Conservation (phyloP, 2,113 vertebrate species). For the Scalopus aquaticus region DNA sequence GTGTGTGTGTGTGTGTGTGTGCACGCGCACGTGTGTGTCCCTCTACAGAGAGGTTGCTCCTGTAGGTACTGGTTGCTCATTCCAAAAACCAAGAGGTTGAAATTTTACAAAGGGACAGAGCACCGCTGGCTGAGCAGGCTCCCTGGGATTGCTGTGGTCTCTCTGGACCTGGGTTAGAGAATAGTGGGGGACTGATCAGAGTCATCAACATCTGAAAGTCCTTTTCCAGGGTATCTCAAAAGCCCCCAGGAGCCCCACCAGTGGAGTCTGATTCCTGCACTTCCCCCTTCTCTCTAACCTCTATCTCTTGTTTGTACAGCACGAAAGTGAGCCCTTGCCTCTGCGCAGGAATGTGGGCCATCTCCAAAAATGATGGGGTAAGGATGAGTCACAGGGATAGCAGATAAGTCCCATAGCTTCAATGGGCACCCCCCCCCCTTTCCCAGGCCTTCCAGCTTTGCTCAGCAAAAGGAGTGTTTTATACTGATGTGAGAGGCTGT, state of each 20-base stretch:
- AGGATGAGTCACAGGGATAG: constrained; percentile 55
- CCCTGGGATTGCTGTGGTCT: constrained; percentile 47
- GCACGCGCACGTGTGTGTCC: background rate
- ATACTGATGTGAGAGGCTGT: constrained; percentile 78
- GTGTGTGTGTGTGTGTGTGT: background rate
- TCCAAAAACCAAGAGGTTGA: constrained; percentile 78
- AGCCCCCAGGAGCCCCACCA: background rate
- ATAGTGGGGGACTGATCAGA: constrained; percentile 40
- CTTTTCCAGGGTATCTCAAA: background rate
- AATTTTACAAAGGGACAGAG: constrained; percentile 18
- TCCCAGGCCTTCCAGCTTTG: background rate
- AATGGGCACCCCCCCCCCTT: background rate
- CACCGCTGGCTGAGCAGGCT: background rate
- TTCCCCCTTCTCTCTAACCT: constrained; percentile 15
- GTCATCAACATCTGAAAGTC: constrained; percentile 26
- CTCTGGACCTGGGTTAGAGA: constrained; percentile 34
- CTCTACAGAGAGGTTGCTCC: constrained; percentile 65
- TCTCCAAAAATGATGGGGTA: constrained; percentile 62
- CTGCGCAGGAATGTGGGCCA: constrained; percentile 48
- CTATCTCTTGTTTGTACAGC: constrained; percentile 31
- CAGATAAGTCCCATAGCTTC: background rate
- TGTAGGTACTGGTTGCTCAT: constrained; percentile 75
- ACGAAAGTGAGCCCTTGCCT: background rate
- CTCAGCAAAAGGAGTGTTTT: constrained; percentile 62
- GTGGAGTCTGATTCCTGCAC: background rate